A percentile compares a stretch with the other conserved stretches of the same genome.
Evolutionary conservation across 2,113 vertebrate species (phyloP).

Genomic region (Argyrosomus japonicus): DNA sequence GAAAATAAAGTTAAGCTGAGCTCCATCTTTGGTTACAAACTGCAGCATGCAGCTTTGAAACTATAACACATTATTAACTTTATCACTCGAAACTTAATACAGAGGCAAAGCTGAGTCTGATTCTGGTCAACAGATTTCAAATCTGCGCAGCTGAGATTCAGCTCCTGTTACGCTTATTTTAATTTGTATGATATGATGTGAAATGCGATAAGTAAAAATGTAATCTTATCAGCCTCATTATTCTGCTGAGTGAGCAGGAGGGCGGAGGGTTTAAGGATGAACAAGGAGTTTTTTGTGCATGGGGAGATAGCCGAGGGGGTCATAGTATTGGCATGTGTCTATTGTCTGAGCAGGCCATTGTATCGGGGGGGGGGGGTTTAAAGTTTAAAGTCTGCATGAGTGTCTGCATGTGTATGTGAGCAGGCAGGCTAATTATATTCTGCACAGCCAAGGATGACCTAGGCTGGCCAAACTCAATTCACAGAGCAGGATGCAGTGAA

Average conservation of each 20-base stretch:
- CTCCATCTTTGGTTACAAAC: constrained; percentile 56
- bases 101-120: background rate
- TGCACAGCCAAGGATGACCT: constrained; percentile 74
- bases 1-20: constrained; percentile 1
- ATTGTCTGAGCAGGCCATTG: constrained; percentile 75
- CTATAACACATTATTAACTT: constrained; percentile 44
- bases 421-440: constrained; percentile 78
- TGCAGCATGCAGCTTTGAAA: constrained; percentile 35
- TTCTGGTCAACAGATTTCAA: constrained; percentile 39
- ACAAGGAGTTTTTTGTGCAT: constrained; percentile 60
- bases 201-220: constrained; percentile 58
- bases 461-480: constrained; percentile 60
- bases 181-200: constrained; percentile 43
- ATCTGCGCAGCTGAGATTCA: constrained; percentile 42
- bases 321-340: constrained; percentile 80
- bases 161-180: constrained; percentile 55
- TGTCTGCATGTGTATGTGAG: constrained; percentile 57
- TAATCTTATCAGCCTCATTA: constrained; percentile 64
- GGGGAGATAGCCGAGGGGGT: constrained; percentile 61
- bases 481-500: constrained; percentile 54
- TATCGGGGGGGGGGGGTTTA: constrained; percentile 59
- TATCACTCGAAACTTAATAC: constrained; percentile 52
- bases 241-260: constrained; percentile 49
- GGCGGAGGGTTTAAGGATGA: constrained; percentile 28
- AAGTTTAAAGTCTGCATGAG: constrained; percentile 74